Evolutionary conservation across 2,888 invertebrate species (phyloP).

Genomic region (Heteromyza rotundicornis): DNA sequence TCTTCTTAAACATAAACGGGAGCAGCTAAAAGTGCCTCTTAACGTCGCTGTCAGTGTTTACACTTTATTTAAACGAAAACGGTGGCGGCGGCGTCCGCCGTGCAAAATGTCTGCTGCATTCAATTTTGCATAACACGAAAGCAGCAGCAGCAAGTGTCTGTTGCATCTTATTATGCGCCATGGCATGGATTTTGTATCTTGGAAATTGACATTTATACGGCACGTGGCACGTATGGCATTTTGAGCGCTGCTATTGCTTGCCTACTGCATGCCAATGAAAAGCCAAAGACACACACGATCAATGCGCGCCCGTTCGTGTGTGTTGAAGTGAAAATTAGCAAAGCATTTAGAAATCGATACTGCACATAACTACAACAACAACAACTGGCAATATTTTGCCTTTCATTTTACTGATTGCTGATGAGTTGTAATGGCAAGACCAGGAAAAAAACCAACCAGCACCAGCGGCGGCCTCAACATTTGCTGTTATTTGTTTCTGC

Average conservation of each 20-base stretch:
- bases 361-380: background rate
- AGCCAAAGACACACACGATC: background rate
- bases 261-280: background rate
- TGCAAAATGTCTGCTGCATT: background rate
- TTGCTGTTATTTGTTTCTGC: too few relatives aligned
- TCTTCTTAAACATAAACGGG: background rate
- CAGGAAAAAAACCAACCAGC: too few relatives aligned
- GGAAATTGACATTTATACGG: background rate
- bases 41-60: constrained; percentile 6
- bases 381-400: background rate
- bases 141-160: background rate
- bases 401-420: too few relatives aligned
- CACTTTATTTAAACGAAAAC: constrained; percentile 6
- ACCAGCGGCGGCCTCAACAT: too few relatives aligned
- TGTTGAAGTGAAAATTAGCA: background rate
- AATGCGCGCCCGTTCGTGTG: background rate
- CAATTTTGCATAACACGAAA: background rate
- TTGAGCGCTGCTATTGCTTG: background rate
- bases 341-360: background rate
- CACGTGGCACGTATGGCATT: background rate
- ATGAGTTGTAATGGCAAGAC: too few relatives aligned
- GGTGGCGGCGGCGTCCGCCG: background rate
- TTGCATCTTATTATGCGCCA: background rate
- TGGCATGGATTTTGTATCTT: too few relatives aligned
- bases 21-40: background rate